phyloP scores from a whole-genome alignment of 2,797 vertebrate genomes.

The Takifugu ocellatus region DNA sequence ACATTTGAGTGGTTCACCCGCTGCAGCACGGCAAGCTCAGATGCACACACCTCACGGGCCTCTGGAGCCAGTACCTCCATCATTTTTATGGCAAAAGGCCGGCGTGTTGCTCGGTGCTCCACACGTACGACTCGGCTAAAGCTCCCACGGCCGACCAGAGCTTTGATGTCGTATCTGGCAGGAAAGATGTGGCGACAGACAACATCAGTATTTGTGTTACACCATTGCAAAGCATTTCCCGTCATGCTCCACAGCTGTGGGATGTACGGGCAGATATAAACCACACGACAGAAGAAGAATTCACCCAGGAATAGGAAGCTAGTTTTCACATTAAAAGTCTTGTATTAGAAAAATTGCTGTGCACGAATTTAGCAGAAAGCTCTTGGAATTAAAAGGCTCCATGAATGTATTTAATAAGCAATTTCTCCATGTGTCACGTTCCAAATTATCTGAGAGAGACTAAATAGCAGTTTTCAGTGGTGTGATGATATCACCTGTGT shows the following conservation, averaged over 20 bases:
- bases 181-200: too few relatives aligned
- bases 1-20: constrained; percentile 63
- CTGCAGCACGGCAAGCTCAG: constrained; percentile 63
- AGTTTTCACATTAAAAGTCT: constrained; percentile 17
- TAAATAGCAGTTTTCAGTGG: neutral
- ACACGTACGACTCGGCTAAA: constrained; percentile 68
- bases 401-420: constrained; percentile 7
- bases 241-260: constrained; percentile 9
- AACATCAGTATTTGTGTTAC: constrained; percentile 9
- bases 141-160: constrained; percentile 71
- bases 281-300: constrained; percentile 7
- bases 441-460: constrained; percentile 16
- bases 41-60: constrained; percentile 58
- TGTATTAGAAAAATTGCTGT: constrained; percentile 5
- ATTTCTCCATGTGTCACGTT: constrained; percentile 16
- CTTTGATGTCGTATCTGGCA: constrained; percentile 71
- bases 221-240: constrained; percentile 6
- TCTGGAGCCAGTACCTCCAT: constrained; percentile 60
- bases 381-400: constrained; percentile 14
- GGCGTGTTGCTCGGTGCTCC: constrained; percentile 61
- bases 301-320: neutral
- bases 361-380: constrained; percentile 13
- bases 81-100: constrained; percentile 75
- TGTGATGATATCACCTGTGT: neutral
- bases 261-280: constrained; percentile 29